Evolutionary conservation across 1,140 invertebrate genomes (phyloP), one percentile per base, ranked within the genome.

Genomic region (Calliphora vicina): DNA sequence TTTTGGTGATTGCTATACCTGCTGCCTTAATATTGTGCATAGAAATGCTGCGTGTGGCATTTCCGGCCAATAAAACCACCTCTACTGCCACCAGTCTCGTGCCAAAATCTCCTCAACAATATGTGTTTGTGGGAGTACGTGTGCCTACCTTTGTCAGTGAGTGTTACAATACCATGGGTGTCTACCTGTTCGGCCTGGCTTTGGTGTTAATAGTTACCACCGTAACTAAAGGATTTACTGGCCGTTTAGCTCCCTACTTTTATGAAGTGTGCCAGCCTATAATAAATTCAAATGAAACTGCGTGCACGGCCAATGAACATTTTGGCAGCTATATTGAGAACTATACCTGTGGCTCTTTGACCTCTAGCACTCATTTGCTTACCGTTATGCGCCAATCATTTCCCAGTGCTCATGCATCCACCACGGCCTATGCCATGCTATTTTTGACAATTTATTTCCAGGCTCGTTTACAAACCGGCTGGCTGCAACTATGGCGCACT

Each of bases 81-180:
- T 9, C 50, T 2, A 57, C 45, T 2, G n/a, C 50, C 43, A 74
- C 50, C 1, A 42, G 17, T 43, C 74, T 43, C 74, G 71, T 71
- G 78, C 57, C 35, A 73, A 50, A 73, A 45, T 25, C 42, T 27
- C 85, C 85, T 81, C 88, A 89, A 50, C 83, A 85, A 17, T 89
- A 88, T 61, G 86, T 87, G 20, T 89, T 89, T 80, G 86, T 89
- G 9, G 88, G 88, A 13, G 84, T 85, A 1, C 84, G 86, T 15
- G 88, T 89, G 45, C 88, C 88, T 8, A 89, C 85, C 81, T 88
- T 88, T 73, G 85, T 89, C 25, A 89, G 88, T 82, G 88, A 89
- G 80, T 88, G 88, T 74, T 89, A 89, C 83, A 88, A 89, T 81
- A 82, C 87, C 27, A 84, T 89, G 13, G 88, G 88, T 10, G 84